phyloP scores from a whole-genome alignment of 2,888 invertebrate species.

The Dicycla oo region DNA sequence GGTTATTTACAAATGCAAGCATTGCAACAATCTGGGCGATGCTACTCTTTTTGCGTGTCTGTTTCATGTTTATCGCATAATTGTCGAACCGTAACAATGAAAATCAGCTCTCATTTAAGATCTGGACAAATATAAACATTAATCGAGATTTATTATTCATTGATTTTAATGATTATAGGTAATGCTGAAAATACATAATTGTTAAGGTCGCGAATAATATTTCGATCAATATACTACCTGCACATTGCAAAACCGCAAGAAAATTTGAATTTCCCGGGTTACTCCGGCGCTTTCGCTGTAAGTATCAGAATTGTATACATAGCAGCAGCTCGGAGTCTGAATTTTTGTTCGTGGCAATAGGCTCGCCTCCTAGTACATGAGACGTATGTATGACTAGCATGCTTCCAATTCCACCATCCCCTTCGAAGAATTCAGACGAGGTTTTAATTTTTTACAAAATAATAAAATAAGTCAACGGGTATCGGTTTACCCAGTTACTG shows the following conservation, averaged over 20 bases:
- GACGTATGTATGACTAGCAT: not conserved
- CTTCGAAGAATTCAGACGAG: not conserved
- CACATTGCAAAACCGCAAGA: too few relatives aligned
- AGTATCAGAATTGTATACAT: too few relatives aligned
- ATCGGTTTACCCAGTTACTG: too few relatives aligned
- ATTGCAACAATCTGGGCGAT: not conserved
- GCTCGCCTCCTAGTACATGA: not conserved
- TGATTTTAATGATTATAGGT: too few relatives aligned
- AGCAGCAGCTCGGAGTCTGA: too few relatives aligned
- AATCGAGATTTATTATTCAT: too few relatives aligned
- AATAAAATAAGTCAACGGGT: not conserved
- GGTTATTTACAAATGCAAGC: not conserved
- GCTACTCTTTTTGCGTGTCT: too few relatives aligned
- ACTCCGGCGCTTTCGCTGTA: too few relatives aligned
- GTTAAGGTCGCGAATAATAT: too few relatives aligned
- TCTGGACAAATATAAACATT: not conserved
- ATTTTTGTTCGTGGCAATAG: not conserved
- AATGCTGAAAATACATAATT: too few relatives aligned
- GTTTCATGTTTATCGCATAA: not conserved
- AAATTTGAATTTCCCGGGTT: too few relatives aligned
- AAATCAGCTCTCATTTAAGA: not conserved
- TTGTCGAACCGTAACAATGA: not conserved
- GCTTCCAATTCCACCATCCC: not conserved
- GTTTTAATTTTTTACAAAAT: not conserved
- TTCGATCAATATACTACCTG: too few relatives aligned